These are phyloP conservation scores for Ambastaia sidthimunki DNA, from an alignment of 2,797 vertebrate species.

Conservation along the genomic window DNA sequence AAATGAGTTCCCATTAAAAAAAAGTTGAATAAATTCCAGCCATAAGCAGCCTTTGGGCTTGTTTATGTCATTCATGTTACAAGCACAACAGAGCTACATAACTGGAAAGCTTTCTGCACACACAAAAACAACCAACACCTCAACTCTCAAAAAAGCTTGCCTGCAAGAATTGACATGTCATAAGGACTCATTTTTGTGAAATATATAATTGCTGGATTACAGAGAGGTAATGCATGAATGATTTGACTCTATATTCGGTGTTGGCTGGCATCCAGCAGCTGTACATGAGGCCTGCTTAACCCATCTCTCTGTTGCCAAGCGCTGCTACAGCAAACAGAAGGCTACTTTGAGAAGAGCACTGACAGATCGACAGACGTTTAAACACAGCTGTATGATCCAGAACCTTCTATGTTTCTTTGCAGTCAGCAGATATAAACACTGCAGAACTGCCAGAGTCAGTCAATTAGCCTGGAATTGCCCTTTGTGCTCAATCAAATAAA, in stretches of 20 bases:
- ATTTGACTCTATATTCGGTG: conserved; percentile 26
- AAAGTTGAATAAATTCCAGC: conserved; percentile 15
- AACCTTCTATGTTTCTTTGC: conserved; percentile 57
- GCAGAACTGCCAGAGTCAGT: conserved; percentile 34
- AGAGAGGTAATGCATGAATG: conserved; percentile 43
- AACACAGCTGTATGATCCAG: conserved; percentile 47
- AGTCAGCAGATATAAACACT: conserved; percentile 45
- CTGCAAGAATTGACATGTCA: conserved; percentile 6
- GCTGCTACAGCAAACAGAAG: conserved; percentile 65
- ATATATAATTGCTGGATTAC: conserved; percentile 56
- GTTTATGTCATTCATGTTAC: conserved; percentile 19
- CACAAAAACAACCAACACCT: conserved; percentile 5
- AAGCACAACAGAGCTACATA: conserved; percentile 14
- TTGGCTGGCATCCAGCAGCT: conserved; percentile 48
- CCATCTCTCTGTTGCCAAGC: conserved; percentile 62
- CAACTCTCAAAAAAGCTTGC: background rate
- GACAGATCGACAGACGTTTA: conserved; percentile 51
- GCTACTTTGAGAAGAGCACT: conserved; percentile 39
- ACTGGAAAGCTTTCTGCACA: background rate
- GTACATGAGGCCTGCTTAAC: conserved; percentile 60
- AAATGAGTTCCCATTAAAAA: conserved; percentile 45
- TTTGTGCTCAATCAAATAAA: conserved; percentile 41
- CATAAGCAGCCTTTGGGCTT: conserved; percentile 10
- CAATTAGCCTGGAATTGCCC: conserved; percentile 27
- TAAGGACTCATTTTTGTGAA: conserved; percentile 8